Evolutionary conservation across 2,113 vertebrate species (phyloP).

Genomic region (Delphinapterus leucas): DNA sequence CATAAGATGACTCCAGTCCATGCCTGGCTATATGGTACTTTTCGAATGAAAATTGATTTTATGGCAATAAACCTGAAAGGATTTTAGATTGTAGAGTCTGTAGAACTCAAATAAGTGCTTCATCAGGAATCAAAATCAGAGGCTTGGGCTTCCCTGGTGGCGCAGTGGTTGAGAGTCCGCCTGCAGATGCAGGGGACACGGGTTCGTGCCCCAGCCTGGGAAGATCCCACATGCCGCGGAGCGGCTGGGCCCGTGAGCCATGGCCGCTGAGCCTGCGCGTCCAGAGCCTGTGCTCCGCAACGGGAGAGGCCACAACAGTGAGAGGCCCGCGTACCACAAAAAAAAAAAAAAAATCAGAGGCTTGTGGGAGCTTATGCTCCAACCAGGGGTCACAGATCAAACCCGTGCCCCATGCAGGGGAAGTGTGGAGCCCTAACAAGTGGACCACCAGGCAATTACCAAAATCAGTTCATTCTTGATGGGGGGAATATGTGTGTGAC

Average conservation of each 20-base stretch:
- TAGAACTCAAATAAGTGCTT: neutral
- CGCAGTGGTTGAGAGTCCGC: too few relatives aligned
- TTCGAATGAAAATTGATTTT: neutral
- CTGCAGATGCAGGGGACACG: too few relatives aligned
- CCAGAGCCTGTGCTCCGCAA: fast-evolving
- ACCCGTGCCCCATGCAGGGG: neutral
- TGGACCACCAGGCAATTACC: neutral
- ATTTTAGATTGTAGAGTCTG: neutral
- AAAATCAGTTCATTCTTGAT: neutral
- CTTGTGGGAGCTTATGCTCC: neutral
- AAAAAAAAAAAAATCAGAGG: neutral
- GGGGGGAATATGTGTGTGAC: neutral
- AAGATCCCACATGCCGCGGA: too few relatives aligned
- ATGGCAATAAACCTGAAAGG: neutral
- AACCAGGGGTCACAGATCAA: neutral
- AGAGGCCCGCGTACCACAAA: fast-evolving
- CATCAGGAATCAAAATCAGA: neutral
- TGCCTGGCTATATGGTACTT: neutral
- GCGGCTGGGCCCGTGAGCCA: too few relatives aligned
- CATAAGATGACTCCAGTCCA: neutral
- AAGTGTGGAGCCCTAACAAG: neutral
- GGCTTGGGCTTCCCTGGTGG: too few relatives aligned
- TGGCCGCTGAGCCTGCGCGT: too few relatives aligned
- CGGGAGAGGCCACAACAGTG: too few relatives aligned
- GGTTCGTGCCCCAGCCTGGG: too few relatives aligned